phyloP scores from a whole-genome alignment of 2,797 vertebrate genomes.

The Rachycentron canadum region DNA sequence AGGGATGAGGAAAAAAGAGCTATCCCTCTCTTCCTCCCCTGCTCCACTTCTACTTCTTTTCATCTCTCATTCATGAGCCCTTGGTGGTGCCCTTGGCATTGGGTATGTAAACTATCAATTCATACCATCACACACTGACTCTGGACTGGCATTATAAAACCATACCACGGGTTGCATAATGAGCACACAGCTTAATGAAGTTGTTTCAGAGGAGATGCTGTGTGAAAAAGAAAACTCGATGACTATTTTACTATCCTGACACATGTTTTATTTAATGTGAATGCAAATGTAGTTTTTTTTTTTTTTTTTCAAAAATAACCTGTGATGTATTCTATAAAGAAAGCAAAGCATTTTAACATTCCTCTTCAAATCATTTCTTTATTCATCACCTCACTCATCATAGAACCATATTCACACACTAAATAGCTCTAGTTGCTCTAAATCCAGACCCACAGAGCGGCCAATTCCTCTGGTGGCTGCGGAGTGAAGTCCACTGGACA shows the following conservation, averaged over 20 bases:
- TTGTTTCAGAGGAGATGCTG: constrained; percentile 68
- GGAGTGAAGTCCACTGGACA: constrained; percentile 6
- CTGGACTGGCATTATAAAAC: constrained; percentile 72
- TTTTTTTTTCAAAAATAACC: constrained; percentile 31
- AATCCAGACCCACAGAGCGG: neutral
- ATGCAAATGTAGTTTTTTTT: constrained; percentile 43
- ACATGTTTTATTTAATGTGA: constrained; percentile 37
- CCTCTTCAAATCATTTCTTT: constrained; percentile 16
- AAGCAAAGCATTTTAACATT: constrained; percentile 19
- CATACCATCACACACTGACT: constrained; percentile 68
- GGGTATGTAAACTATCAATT: constrained; percentile 81
- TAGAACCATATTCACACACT: constrained; percentile 3
- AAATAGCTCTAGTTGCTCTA: constrained; percentile 1
- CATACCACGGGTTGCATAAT: constrained; percentile 67
- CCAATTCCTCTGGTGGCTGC: constrained; percentile 30
- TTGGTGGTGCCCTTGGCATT: constrained; percentile 83
- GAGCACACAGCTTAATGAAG: constrained; percentile 72
- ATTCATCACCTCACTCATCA: constrained; percentile 14
- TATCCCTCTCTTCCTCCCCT: constrained; percentile 58
- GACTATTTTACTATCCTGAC: constrained; percentile 53
- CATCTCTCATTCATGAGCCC: constrained; percentile 84
- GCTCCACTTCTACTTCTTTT: constrained; percentile 76
- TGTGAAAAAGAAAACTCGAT: constrained; percentile 58
- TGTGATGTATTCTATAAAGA: constrained; percentile 12
- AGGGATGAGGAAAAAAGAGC: constrained; percentile 56